Percentiles rank a stretch among this genome's conserved stretches.
phyloP scores from a whole-genome alignment of 2,888 invertebrate genomes.

The Phaonia tiefii region DNA sequence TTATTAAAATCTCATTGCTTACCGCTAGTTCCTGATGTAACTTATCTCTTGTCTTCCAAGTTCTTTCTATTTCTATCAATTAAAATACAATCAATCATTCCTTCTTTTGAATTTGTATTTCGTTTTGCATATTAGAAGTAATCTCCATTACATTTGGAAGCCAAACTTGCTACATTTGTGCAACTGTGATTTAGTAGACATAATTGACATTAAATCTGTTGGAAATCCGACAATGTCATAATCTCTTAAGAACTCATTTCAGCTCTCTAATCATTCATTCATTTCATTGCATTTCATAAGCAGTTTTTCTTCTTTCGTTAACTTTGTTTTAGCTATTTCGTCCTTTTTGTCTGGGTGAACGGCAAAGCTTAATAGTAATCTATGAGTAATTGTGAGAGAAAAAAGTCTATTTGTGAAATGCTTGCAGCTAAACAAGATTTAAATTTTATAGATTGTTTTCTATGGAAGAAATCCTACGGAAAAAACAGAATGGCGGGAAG shows the following conservation, averaged over 20 bases:
- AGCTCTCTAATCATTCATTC: conserved; percentile 46
- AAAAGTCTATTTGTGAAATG: conserved; percentile 63
- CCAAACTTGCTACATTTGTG: conserved; percentile 14
- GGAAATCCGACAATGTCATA: conserved; percentile 62
- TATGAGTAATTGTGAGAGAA: background rate
- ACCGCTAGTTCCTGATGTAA: too few species aligned
- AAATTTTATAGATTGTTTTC: conserved; percentile 62
- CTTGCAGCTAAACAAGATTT: conserved; percentile 65
- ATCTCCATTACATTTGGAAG: too few species aligned
- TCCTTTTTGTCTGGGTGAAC: background rate
- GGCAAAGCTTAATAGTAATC: too few species aligned
- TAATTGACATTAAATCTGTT: conserved; percentile 66
- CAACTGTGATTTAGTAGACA: conserved; percentile 50
- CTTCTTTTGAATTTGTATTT: too few species aligned
- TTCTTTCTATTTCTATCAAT: too few species aligned
- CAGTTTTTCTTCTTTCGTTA: background rate
- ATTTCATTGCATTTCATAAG: background rate
- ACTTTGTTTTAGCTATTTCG: conserved; percentile 4
- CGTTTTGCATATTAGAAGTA: too few species aligned
- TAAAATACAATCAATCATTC: too few species aligned
- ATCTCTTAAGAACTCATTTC: conserved; percentile 57
- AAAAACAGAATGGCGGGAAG: conserved; percentile 40
- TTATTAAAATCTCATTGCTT: too few species aligned
- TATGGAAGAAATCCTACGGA: conserved; percentile 30
- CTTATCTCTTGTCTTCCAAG: too few species aligned